These are phyloP conservation scores for Brachyopa scutellaris DNA, from an alignment of 2,888 invertebrate genomes.

Conservation along the genomic window DNA sequence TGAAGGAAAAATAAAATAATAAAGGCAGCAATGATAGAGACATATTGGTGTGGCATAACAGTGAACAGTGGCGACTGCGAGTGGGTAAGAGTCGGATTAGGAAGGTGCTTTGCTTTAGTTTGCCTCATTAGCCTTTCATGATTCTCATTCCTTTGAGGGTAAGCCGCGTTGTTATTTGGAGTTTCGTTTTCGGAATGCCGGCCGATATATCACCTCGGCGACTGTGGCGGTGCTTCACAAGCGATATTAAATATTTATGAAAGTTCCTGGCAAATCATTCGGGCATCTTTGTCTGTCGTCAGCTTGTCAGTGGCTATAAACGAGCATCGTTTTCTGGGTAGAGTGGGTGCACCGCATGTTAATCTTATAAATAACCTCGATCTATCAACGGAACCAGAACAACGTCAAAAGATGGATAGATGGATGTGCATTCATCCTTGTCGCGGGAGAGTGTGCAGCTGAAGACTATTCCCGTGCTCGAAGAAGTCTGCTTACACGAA, in stretches of 20 bases:
- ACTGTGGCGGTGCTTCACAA: neutral
- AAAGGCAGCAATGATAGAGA: constrained; percentile 11
- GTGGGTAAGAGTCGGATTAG: neutral
- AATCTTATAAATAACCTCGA: constrained; percentile 53
- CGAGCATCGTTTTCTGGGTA: neutral
- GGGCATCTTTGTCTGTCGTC: constrained; percentile 46
- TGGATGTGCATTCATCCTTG: constrained; percentile 10
- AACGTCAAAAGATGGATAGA: constrained; percentile 28
- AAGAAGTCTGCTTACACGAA: neutral
- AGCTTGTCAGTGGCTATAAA: constrained; percentile 44
- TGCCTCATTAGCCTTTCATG: constrained; percentile 49
- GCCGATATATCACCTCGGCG: constrained; percentile 11
- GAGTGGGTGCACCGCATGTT: constrained; percentile 39
- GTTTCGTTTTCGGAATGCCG: too few relatives aligned
- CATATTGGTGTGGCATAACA: neutral
- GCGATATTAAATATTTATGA: constrained; percentile 45
- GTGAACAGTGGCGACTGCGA: neutral
- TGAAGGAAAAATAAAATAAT: constrained; percentile 45
- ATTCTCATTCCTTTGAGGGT: neutral
- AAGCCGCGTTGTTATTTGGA: too few relatives aligned
- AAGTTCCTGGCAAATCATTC: constrained; percentile 45
- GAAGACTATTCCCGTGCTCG: neutral
- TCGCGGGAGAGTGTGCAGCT: constrained; percentile 9
- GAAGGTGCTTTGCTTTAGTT: neutral
- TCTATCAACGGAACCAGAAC: constrained; percentile 36